Evolutionary conservation across 2,113 vertebrate species (phyloP), one percentile per base, ranked within the genome.

Genomic region (Albula goreensis): DNA sequence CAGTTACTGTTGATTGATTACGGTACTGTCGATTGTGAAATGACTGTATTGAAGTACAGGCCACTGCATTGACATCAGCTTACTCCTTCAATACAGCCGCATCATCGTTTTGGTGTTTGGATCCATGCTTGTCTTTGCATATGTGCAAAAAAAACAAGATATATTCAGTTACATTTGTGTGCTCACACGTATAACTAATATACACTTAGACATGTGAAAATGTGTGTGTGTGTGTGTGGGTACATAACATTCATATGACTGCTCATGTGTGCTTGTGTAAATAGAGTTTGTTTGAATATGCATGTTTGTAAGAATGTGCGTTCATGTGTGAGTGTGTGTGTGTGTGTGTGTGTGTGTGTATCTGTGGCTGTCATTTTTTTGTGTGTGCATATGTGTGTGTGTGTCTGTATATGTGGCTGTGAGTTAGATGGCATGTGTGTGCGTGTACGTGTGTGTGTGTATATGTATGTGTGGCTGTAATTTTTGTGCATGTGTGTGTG

Each of bases 401-500:
- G 7, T 60, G 9, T 3, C 17, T 22, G 2, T 66, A 66, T 22
- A 22, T 22, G 0, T 66, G 60, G 5, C 17, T 22, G 53, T 56
- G 7, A 9, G 53, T 56, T 19, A 19, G 22, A 19, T 3, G 6
- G 9, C 19, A 19, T 1, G 60, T 85, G 57, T 82, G 31, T 15
- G 60, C 50, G 51, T 50, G 78, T 79, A 56, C 50, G 52, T 74
- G 81, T 66, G 83, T 70, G 80, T 48, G 50, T 57, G 57, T 8
- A 48, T 50, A 17, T 50, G 57, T 74, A 74, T 78, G 60, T n/a
- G 12, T 48, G 41, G 6, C 12, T 66, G 60, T 66, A 19, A 41
- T 41, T 66, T 52, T 82, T 56, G 66, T 81, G 85, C 41, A 50
- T 87, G 60, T 83, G 81, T 60, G 56, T 60, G 57, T 60, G 57